phyloP scores from a whole-genome alignment of 2,797 vertebrate species.

The Phoeniculus purpureus region DNA sequence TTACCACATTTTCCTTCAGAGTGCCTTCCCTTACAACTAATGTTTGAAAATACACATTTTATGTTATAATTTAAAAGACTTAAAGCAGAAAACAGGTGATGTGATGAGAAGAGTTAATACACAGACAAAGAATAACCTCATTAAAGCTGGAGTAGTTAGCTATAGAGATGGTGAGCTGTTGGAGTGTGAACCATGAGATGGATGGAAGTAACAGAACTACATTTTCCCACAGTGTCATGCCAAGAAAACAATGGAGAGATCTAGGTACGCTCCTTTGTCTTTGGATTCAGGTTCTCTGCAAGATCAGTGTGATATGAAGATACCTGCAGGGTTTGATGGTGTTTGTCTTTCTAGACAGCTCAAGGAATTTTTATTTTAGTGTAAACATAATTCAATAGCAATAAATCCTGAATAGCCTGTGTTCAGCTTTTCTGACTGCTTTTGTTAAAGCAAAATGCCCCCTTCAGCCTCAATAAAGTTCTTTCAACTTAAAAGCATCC shows the following conservation, averaged over 20 bases:
- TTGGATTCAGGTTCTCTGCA: background rate
- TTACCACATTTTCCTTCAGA: background rate
- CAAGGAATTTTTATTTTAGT: background rate
- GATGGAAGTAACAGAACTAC: background rate
- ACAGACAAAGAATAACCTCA: background rate
- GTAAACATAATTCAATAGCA: background rate
- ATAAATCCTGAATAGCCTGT: background rate
- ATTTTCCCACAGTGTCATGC: background rate
- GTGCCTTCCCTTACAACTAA: background rate
- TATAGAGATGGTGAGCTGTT: background rate
- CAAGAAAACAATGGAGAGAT: background rate
- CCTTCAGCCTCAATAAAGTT: background rate
- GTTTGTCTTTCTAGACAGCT: background rate
- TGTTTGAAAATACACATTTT: background rate
- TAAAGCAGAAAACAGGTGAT: background rate
- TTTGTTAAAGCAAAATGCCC: background rate
- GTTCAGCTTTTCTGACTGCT: background rate
- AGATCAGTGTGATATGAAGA: background rate
- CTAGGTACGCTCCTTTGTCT: background rate
- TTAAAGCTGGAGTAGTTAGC: background rate
- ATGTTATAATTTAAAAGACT: background rate
- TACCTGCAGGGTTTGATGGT: background rate
- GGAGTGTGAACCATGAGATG: background rate
- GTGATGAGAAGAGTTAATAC: background rate
- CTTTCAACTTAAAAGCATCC: background rate